Base-by-base conservation (phyloP, 1,140 invertebrate species). In the Drosophila willistoni region DNA sequence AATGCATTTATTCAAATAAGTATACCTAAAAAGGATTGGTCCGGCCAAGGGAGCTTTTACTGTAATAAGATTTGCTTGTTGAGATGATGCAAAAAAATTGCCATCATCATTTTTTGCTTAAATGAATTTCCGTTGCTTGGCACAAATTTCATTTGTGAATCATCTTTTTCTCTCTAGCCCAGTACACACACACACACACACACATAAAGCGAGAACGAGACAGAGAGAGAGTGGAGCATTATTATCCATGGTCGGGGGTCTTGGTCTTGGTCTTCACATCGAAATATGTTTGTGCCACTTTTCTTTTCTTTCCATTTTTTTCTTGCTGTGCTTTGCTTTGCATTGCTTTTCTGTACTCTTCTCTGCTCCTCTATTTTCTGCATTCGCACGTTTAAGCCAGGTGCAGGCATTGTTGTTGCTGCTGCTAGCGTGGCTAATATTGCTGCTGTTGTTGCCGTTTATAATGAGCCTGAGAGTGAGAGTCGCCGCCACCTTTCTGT, bases 201-300 rank as follows among this genome's bases (percentile, higher is more conserved):
- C 10, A 13, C 12, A 39, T 1, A 13, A 10, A 39, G 36, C 22
- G 17, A 51, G 44, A 51, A 19, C 4, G 44, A 39, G 36, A 13
- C 9, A 39, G 36, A 39, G 17, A 51, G 0, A 14, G 42, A 44
- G 42, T 51, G 17, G 10, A 51, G 44, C 44, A 51, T 51, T 51
- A 51, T 51, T 51, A 51, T 51, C 44, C 44, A 51, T 51, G 44
- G 44, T 51, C 14, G 14, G 6, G 14, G 6, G 44, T 47, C 7
- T 47, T 47, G 44, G 14, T 47, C 44, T 22, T 51, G 44, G 44
- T 51, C 44, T 51, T 51, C 44, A 12, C 17, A 51, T 22, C 44
- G 19, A 51, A 51, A 51, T 51, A 51, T 51, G 44, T 51, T 51
- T 51, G 44, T 51, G 44, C 44, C 74, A 77, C 61, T 77, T 77